These are phyloP conservation scores for Eupithecia tripunctaria DNA, from an alignment of 2,888 invertebrate species.

Conservation along the genomic window DNA sequence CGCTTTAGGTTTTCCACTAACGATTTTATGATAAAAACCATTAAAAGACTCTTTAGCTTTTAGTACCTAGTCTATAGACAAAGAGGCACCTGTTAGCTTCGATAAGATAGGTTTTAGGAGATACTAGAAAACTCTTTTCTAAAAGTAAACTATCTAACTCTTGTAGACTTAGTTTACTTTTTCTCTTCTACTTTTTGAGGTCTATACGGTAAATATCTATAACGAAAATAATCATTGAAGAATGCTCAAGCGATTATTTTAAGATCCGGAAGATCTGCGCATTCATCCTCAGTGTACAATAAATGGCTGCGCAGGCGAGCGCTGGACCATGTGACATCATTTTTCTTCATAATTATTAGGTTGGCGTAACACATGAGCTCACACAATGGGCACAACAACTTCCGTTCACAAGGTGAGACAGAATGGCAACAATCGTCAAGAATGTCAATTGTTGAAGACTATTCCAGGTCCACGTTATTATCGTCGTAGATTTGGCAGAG, in stretches of 20 bases:
- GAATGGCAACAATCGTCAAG: slow-evolving; percentile 31
- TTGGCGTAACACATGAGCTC: slow-evolving; percentile 39
- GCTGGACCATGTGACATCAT: slow-evolving; percentile 48
- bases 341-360: slow-evolving; percentile 46
- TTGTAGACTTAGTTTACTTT: neutral
- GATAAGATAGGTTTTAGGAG: neutral
- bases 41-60: neutral
- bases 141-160: neutral
- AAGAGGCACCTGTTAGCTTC: neutral
- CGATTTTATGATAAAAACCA: slow-evolving; percentile 43
- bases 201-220: neutral
- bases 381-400: slow-evolving; percentile 42
- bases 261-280: slow-evolving; percentile 42
- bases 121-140: neutral
- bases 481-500: slow-evolving; percentile 55
- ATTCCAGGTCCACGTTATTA: slow-evolving; percentile 64
- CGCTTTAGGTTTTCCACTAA: slow-evolving; percentile 50
- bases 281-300: slow-evolving; percentile 42
- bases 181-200: neutral
- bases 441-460: slow-evolving; percentile 29
- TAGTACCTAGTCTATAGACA: neutral
- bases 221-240: slow-evolving; percentile 30
- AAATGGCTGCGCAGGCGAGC: slow-evolving; percentile 43
- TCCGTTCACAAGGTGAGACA: slow-evolving; percentile 41
- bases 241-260: slow-evolving; percentile 45